phyloP scores from a whole-genome alignment of 2,888 invertebrate species.

The Lottia scabra region DNA sequence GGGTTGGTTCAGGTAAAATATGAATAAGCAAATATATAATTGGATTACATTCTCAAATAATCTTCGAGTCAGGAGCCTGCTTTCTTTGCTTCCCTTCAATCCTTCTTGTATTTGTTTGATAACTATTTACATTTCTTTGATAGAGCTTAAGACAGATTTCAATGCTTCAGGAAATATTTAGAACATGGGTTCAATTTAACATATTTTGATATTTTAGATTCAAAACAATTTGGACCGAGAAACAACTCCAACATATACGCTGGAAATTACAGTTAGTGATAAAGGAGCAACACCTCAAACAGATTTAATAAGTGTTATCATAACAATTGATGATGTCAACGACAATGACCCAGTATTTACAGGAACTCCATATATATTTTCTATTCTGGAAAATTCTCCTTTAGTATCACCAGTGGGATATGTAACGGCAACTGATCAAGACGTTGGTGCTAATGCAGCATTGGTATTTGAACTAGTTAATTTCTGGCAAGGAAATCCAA shows the following conservation, averaged over 20 bases:
- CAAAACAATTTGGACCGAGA: slow-evolving; percentile 52
- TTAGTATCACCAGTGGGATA: slow-evolving; percentile 37
- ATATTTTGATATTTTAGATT: slow-evolving; percentile 38
- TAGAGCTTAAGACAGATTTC: too few species aligned
- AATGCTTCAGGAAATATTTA: too few species aligned
- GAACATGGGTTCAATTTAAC: too few species aligned
- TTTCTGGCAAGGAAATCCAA: slow-evolving; percentile 30
- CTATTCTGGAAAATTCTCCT: slow-evolving; percentile 48
- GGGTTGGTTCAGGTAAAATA: slow-evolving; percentile 39
- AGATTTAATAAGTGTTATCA: slow-evolving; percentile 38
- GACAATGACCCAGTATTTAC: slow-evolving; percentile 52
- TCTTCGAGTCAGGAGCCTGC: too few species aligned
- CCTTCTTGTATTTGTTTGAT: too few species aligned
- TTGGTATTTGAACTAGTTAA: slow-evolving; percentile 34
- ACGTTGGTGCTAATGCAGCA: slow-evolving; percentile 45
- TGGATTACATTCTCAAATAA: too few species aligned
- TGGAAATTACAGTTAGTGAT: slow-evolving; percentile 42
- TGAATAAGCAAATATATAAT: too few species aligned
- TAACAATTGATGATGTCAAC: slow-evolving; percentile 53
- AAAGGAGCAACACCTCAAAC: slow-evolving; percentile 22
- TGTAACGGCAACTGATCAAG: slow-evolving; percentile 48
- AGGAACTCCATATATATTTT: slow-evolving; percentile 40
- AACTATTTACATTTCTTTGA: too few species aligned
- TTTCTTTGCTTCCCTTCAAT: too few species aligned
- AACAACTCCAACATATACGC: slow-evolving; percentile 39